phyloP scores from a whole-genome alignment of 2,113 vertebrate species.

The Prochilodus magdalenae region DNA sequence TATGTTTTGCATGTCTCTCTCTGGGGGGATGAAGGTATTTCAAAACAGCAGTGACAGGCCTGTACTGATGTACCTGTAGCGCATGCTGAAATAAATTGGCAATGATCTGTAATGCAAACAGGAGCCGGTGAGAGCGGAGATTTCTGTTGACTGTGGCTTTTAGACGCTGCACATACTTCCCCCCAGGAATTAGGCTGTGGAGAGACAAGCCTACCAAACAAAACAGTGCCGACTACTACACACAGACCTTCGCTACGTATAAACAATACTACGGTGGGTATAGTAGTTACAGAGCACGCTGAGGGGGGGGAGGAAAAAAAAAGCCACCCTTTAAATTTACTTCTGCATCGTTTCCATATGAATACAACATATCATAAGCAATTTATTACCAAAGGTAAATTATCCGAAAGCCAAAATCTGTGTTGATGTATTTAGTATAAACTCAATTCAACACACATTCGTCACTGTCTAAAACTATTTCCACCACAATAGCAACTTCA shows the following conservation, averaged over 20 bases:
- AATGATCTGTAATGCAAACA: slow-evolving; percentile 71
- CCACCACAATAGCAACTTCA: too few relatives aligned
- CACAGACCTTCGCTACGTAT: not conserved
- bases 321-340: too few relatives aligned
- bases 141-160: slow-evolving; percentile 15
- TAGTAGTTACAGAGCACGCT: not conserved
- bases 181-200: slow-evolving; percentile 11
- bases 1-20: slow-evolving; percentile 73
- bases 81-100: slow-evolving; percentile 70
- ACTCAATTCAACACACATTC: too few relatives aligned
- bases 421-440: too few relatives aligned
- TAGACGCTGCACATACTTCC: not conserved
- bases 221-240: slow-evolving; percentile 2
- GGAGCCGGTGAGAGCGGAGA: slow-evolving; percentile 26
- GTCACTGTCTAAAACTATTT: too few relatives aligned
- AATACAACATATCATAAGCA: too few relatives aligned
- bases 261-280: not conserved
- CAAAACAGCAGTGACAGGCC: slow-evolving; percentile 60
- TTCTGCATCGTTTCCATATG: too few relatives aligned
- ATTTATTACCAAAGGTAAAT: too few relatives aligned
- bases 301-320: too few relatives aligned
- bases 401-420: too few relatives aligned
- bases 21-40: slow-evolving; percentile 58
- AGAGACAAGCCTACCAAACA: slow-evolving; percentile 11
- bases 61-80: slow-evolving; percentile 68